These are phyloP conservation scores for Agriotes lineatus DNA, from an alignment of 2,888 invertebrate genomes.

Conservation along the genomic window DNA sequence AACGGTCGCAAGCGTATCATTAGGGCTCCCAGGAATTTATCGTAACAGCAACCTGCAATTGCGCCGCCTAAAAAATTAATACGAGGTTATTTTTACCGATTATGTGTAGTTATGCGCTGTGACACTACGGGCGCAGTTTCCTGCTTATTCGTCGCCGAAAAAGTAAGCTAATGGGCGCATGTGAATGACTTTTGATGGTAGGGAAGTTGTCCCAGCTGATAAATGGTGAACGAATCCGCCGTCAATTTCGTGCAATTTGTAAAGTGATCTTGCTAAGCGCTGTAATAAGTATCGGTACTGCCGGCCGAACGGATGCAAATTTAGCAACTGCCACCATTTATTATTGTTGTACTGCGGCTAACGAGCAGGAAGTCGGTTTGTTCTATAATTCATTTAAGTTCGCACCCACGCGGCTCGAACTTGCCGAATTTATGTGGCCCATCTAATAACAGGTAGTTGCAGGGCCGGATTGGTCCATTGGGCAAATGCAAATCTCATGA, in stretches of 20 bases:
- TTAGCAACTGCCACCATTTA: conserved; percentile 29
- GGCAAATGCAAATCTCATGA: too few species aligned
- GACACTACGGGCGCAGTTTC: neutral
- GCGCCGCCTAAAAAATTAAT: too few species aligned
- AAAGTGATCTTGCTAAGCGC: neutral
- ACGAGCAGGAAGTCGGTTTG: conserved; percentile 32
- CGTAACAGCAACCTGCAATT: too few species aligned
- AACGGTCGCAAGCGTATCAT: too few species aligned
- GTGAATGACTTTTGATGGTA: conserved; percentile 11
- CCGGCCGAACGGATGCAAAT: conserved; percentile 18
- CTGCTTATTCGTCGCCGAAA: neutral
- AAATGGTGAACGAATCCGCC: conserved; percentile 13
- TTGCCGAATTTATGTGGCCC: conserved; percentile 38
- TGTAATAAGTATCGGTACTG: conserved; percentile 8
- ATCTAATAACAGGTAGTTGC: conserved; percentile 38
- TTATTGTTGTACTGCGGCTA: conserved; percentile 22
- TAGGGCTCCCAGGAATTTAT: too few species aligned
- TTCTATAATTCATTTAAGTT: conserved; percentile 33
- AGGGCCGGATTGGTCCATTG: too few species aligned
- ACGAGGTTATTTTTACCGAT: neutral
- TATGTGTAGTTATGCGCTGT: neutral
- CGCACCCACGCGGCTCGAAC: conserved; percentile 30
- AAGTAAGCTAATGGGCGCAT: neutral
- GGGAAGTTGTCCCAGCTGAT: neutral
- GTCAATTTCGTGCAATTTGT: conserved; percentile 16